Evolutionary conservation across 2,113 vertebrate species (phyloP).

Genomic region (human): GRCh38 chr14:86523501-86524000

Average conservation of each 20-base stretch:
- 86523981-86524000: no score
- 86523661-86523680: background rate
- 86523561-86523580: rapidly evolving
- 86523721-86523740: background rate
- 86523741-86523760: background rate
- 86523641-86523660: background rate
- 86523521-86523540: background rate
- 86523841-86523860: background rate
- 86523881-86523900: background rate
- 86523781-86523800: background rate
- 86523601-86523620: background rate
- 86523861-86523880: background rate
- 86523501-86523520: background rate
- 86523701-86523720: background rate
- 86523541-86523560: rapidly evolving
- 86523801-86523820: background rate
- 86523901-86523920: background rate
- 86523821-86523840: background rate
- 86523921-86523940: background rate
- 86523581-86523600: background rate
- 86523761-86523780: rapidly evolving
- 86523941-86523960: background rate
- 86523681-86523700: background rate
- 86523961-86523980: no score
- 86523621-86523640: background rate